Evolutionary conservation across 2,888 invertebrate species (phyloP), one percentile per base, ranked within the genome.

Genomic region (Hesperia comma): DNA sequence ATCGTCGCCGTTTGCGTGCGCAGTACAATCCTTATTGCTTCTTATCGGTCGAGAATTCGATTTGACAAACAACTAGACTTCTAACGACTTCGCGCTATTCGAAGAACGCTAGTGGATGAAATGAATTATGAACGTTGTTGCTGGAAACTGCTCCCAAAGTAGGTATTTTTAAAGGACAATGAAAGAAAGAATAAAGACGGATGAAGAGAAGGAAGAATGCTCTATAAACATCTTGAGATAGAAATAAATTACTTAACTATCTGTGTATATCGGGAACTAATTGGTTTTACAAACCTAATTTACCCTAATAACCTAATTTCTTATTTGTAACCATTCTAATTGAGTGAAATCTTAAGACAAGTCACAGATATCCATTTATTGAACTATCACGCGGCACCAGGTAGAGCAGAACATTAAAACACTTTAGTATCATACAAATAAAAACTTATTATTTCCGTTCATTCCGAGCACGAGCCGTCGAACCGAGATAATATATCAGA

Each of bases 1-100:
- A 85, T 81, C 82, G 73, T 71, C 71, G 76, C 77, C 79, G 80
- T 83, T 83, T 82, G 80, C 80, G 78, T 60, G 19, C 76, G 76
- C 77, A 75, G 71, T 74, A 71, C 74, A 73, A 77, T 75, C 72
- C 77, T 76, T 77, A 76, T 69, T 72, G 67, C 62, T 67, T 68
- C 62, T 74, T 75, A 74, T 73, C 68, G 64, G 69, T 41, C 67
- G 54, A 68, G 61, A 69, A 70, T 69, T 69, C 60, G 60, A 69
- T 70, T 67, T 70, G 71, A 73, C 72, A 74, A 70, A 74, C 72
- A 69, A 71, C 67, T 70, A 64, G 63, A 74, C 68, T 71, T 70
- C 72, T 70, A 75, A 75, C 70, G 71, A 72, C 71, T 70, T 70
- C 70, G 68, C 70, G 69, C 73, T 72, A 70, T 72, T 17, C 53